Evolutionary conservation across 1,140 invertebrate genomes (phyloP).

Genomic region (Ectropis grisescens): DNA sequence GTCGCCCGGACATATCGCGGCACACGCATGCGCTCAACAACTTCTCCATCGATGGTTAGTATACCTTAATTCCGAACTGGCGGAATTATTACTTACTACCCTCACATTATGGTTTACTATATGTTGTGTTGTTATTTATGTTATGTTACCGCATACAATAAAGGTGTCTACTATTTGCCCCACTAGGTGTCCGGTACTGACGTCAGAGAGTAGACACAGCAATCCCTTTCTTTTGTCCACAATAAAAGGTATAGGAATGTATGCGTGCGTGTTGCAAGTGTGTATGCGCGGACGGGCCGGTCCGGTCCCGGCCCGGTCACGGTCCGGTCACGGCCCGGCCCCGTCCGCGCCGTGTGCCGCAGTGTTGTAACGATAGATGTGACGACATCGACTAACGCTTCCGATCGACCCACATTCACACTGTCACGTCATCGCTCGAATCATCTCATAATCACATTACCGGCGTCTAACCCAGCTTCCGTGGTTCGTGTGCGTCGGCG

Average conservation of each 20-base stretch:
- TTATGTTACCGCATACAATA: slow-evolving; percentile 14
- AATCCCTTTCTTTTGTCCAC: slow-evolving; percentile 64
- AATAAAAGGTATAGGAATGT: slow-evolving; percentile 67
- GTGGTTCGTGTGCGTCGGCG: too few species aligned
- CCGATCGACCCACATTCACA: slow-evolving; percentile 32
- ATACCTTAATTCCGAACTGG: neutral
- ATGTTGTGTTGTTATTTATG: slow-evolving; percentile 3
- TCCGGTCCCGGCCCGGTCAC: too few species aligned
- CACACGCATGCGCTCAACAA: slow-evolving; percentile 42
- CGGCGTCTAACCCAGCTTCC: too few species aligned
- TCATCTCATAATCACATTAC: too few species aligned
- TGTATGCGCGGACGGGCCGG: slow-evolving; percentile 51
- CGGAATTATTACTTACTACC: neutral
- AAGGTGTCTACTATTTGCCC: slow-evolving; percentile 54
- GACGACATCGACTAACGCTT: slow-evolving; percentile 50
- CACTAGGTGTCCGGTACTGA: slow-evolving; percentile 67
- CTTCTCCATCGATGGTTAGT: slow-evolving; percentile 60
- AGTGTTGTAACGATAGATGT: slow-evolving; percentile 14
- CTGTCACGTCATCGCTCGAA: too few species aligned
- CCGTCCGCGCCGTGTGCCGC: neutral
- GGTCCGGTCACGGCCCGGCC: slow-evolving; percentile 18
- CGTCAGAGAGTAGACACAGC: slow-evolving; percentile 64
- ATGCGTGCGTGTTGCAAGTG: slow-evolving; percentile 60
- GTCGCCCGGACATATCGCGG: slow-evolving; percentile 39
- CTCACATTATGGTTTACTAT: neutral